Evolutionary conservation across 1,140 invertebrate species (phyloP).

Genomic region (Tachypleus tridentatus): DNA sequence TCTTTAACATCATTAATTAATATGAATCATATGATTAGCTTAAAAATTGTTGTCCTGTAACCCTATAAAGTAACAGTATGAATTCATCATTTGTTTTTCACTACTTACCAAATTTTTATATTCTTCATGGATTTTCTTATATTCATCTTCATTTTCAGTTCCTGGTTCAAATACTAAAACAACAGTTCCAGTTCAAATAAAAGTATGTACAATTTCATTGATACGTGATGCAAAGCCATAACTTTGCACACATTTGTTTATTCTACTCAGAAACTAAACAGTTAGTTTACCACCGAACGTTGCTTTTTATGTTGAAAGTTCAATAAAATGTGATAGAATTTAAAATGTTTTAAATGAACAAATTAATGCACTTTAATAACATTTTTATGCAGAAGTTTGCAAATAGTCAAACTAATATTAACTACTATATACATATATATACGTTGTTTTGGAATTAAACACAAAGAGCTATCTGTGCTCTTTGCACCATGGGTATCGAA

Average conservation of each 20-base stretch:
- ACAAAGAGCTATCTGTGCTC: no score
- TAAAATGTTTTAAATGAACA: neutral
- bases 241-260: neutral
- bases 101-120: conserved; percentile 55
- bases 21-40: no score
- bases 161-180: conserved; percentile 24
- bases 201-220: no score
- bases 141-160: conserved; percentile 20
- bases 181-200: neutral
- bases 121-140: conserved; percentile 45
- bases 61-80: no score
- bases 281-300: neutral
- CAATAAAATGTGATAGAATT: neutral
- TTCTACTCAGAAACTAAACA: neutral
- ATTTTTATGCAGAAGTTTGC: neutral
- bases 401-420: no score
- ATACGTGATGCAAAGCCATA: no score
- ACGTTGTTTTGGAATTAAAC: no score
- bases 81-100: no score
- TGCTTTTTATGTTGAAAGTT: neutral
- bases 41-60: no score
- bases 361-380: neutral
- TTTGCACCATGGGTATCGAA: no score
- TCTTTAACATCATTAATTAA: no score
- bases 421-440: no score